These are phyloP conservation scores for Megalops cyprinoides DNA, from an alignment of 2,797 vertebrate genomes.

Conservation along the genomic window DNA sequence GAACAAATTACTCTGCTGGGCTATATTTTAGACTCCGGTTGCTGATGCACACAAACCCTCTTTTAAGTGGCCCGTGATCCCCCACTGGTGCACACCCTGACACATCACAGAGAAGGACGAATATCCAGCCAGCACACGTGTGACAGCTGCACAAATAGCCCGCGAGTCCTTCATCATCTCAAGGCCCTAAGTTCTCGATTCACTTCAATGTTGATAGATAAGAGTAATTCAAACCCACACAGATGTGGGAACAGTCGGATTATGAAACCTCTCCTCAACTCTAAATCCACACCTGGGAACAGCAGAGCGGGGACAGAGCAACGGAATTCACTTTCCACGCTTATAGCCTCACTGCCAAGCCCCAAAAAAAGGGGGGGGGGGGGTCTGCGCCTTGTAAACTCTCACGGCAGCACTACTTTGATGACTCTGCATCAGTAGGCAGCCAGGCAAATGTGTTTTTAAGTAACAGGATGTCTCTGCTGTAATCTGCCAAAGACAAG, in stretches of 20 bases:
- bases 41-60: conserved; percentile 73
- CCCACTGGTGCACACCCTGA: conserved; percentile 64
- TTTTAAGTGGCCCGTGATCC: conserved; percentile 77
- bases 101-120: conserved; percentile 74
- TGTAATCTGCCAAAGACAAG: conserved; percentile 29
- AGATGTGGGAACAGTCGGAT: conserved; percentile 64
- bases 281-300: too few relatives aligned
- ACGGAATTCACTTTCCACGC: not conserved
- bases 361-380: not conserved
- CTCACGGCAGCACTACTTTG: conserved; percentile 30
- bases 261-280: conserved; percentile 46
- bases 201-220: conserved; percentile 67
- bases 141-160: not conserved
- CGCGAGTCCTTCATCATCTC: not conserved
- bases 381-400: conserved; percentile 41
- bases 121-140: conserved; percentile 44
- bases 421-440: conserved; percentile 29
- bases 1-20: conserved; percentile 76
- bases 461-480: conserved; percentile 42
- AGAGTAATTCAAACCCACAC: conserved; percentile 52
- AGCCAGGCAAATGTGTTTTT: conserved; percentile 41
- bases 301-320: too few relatives aligned
- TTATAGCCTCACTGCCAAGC: not conserved
- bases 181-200: conserved; percentile 58
- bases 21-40: conserved; percentile 71